A percentile compares a stretch with the other conserved stretches of the same genome.
Conservation (phyloP, 2,797 vertebrate genomes). For the Malurus leucopterus region DNA sequence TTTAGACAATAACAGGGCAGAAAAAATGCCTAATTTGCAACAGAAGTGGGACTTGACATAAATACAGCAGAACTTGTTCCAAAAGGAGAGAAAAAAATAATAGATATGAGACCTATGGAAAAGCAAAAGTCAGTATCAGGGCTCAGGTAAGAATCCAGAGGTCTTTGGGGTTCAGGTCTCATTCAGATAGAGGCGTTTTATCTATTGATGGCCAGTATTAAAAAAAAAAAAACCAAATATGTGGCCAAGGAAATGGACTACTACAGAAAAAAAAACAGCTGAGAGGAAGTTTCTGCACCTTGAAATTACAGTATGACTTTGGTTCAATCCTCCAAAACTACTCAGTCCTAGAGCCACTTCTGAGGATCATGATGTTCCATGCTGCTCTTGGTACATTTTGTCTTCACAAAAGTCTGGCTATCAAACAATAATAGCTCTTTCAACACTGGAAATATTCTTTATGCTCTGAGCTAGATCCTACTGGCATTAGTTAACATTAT, state of each 20-base stretch:
- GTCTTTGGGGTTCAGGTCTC: not conserved
- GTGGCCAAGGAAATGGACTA: not conserved
- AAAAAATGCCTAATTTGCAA: not conserved
- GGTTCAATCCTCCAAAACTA: not conserved
- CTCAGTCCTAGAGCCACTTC: not conserved
- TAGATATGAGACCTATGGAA: not conserved
- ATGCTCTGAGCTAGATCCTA: not conserved
- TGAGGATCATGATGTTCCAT: not conserved
- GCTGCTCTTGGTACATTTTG: not conserved
- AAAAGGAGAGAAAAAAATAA: not conserved
- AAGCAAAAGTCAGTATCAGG: not conserved
- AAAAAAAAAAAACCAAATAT: not conserved
- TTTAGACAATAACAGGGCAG: not conserved
- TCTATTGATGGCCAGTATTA: not conserved
- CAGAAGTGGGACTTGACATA: not conserved
- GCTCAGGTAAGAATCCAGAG: not conserved
- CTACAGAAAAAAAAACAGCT: not conserved
- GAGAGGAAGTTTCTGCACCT: not conserved
- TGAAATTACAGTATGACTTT: not conserved
- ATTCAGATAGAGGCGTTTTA: not conserved
- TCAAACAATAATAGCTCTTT: not conserved
- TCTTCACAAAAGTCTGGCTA: not conserved
- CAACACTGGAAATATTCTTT: not conserved
- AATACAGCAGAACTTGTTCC: not conserved
- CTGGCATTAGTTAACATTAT: not conserved